Evolutionary conservation across 2,888 invertebrate genomes (phyloP).

Genomic region (Tachina fera): DNA sequence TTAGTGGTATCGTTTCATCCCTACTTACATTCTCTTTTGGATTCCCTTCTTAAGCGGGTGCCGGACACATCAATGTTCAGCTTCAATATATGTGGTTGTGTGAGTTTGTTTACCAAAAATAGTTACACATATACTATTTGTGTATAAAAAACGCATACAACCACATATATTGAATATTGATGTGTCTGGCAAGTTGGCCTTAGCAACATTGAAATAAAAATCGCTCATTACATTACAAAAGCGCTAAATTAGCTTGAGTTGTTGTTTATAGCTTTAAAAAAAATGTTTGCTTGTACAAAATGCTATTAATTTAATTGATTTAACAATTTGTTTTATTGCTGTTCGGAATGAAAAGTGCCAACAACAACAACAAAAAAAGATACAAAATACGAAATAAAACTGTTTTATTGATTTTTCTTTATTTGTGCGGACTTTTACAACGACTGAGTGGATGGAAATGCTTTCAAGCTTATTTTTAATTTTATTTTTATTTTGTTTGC

Average conservation of each 20-base stretch:
- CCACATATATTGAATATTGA: too few relatives aligned
- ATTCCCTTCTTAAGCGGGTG: too few relatives aligned
- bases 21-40: too few relatives aligned
- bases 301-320: slow-evolving; percentile 73
- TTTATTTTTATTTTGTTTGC: slow-evolving; percentile 47
- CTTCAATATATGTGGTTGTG: too few relatives aligned
- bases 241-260: neutral
- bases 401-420: slow-evolving; percentile 30
- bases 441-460: slow-evolving; percentile 19
- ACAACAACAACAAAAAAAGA: neutral
- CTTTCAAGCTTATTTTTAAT: slow-evolving; percentile 45
- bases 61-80: too few relatives aligned
- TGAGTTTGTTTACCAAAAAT: too few relatives aligned
- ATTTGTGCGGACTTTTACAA: neutral
- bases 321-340: slow-evolving; percentile 67
- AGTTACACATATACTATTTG: too few relatives aligned
- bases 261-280: slow-evolving; percentile 30
- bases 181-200: too few relatives aligned
- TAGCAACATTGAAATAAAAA: neutral
- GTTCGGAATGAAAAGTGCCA: slow-evolving; percentile 22
- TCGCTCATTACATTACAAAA: neutral
- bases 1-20: too few relatives aligned
- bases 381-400: slow-evolving; percentile 15
- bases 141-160: too few relatives aligned
- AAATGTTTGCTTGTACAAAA: slow-evolving; percentile 36